Percentiles rank a stretch among this genome's conserved stretches.
These are phyloP conservation scores for Elymnias hypermnestra DNA, from an alignment of 1,140 invertebrate genomes.

Conservation along the genomic window DNA sequence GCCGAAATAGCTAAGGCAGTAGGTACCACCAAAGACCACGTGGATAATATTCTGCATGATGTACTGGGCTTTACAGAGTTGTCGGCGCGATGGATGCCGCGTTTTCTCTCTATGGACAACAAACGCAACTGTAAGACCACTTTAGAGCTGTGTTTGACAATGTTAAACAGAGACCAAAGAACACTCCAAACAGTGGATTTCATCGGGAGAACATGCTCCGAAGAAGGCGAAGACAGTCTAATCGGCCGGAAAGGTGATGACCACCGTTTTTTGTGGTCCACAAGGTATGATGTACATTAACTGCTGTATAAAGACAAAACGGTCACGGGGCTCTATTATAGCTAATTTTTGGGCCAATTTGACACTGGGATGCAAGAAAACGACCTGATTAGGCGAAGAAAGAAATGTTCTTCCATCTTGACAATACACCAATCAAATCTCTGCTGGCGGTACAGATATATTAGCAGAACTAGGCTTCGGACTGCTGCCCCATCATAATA, in stretches of 20 bases:
- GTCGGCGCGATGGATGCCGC: conserved; percentile 26
- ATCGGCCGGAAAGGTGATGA: not conserved
- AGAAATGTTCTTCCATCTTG: not conserved
- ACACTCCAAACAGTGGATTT: too few relatives aligned
- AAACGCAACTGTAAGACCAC: conserved; percentile 35
- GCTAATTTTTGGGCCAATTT: not conserved
- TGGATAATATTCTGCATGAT: conserved; percentile 36
- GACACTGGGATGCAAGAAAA: not conserved
- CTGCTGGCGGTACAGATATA: conserved; percentile 33
- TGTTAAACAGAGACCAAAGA: conserved; percentile 20
- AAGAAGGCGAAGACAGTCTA: not conserved
- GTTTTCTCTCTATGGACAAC: conserved; percentile 35
- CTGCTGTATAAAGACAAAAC: not conserved
- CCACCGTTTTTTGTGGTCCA: not conserved
- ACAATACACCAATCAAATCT: conserved; percentile 34
- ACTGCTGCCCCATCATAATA: conserved; percentile 50
- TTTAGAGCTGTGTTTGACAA: conserved; percentile 37
- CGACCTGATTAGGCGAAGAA: not conserved
- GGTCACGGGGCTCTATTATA: not conserved
- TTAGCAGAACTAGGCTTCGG: conserved; percentile 49
- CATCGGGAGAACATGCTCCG: not conserved
- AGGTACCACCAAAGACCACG: conserved; percentile 27
- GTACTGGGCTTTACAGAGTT: conserved; percentile 30
- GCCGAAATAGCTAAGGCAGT: conserved; percentile 35
- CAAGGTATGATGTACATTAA: not conserved